Evolutionary conservation across 2,797 vertebrate genomes (phyloP).

Genomic region (Melanotaenia boesemani): DNA sequence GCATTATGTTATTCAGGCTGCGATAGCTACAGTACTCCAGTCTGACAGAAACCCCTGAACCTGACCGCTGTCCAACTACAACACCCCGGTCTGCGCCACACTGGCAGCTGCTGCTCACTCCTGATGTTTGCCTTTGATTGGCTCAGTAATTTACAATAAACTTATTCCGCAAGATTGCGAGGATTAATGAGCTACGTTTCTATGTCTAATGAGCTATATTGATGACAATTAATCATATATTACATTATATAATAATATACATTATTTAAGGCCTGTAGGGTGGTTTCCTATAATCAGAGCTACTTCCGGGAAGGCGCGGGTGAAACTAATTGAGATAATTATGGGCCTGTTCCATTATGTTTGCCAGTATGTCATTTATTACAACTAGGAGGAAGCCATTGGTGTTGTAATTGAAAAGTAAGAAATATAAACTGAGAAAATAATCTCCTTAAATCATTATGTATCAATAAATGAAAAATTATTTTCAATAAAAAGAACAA

Average conservation of each 20-base stretch:
- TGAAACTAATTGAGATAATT: constrained; percentile 36
- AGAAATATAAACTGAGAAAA: not conserved
- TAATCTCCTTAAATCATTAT: no score
- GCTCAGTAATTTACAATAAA: constrained; percentile 14
- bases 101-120: constrained; percentile 8
- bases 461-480: no score
- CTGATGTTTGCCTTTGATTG: constrained; percentile 17
- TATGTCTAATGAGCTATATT: not conserved
- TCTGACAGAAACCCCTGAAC: constrained; percentile 34
- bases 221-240: not conserved
- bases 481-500: no score
- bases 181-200: not conserved
- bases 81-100: constrained; percentile 45
- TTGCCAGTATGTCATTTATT: constrained; percentile 1
- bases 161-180: not conserved
- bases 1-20: constrained; percentile 56
- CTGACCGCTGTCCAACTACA: constrained; percentile 56
- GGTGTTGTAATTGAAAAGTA: constrained; percentile 10
- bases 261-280: not conserved
- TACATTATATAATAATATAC: no score
- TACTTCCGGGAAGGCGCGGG: constrained; percentile 17
- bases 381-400: constrained; percentile 21
- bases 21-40: constrained; percentile 35
- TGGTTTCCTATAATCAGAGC: not conserved
- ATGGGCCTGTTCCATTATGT: constrained; percentile 18